These are phyloP conservation scores for Melanotaenia nigrans DNA, from an alignment of 2,797 vertebrate genomes.

Conservation along the genomic window DNA sequence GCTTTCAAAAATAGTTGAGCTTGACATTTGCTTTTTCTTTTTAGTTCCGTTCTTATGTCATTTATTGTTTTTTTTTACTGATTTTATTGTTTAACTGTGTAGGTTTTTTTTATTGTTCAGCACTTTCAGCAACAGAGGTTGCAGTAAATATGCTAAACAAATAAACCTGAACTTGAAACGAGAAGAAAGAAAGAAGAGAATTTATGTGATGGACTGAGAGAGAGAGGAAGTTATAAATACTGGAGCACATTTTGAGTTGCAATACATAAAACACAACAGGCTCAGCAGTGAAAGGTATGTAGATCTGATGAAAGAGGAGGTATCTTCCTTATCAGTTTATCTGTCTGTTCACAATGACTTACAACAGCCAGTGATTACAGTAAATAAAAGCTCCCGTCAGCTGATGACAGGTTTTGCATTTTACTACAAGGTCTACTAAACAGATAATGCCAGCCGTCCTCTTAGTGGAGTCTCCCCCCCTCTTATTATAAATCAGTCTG, in stretches of 20 bases:
- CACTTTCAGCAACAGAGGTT: too few species aligned
- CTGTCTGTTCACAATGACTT: conserved; percentile 19
- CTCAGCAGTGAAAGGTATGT: background rate
- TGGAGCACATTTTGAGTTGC: background rate
- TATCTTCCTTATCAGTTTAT: conserved; percentile 23
- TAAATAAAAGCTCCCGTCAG: conserved; percentile 34
- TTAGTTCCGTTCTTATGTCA: too few species aligned
- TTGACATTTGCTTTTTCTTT: too few species aligned
- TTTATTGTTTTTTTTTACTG: too few species aligned
- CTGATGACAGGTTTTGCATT: conserved; percentile 45
- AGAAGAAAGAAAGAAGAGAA: background rate
- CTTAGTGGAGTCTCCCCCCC: conserved; percentile 11
- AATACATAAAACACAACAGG: background rate
- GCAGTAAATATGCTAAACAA: too few species aligned
- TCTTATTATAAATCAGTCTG: conserved; percentile 41
- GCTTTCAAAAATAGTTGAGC: too few species aligned
- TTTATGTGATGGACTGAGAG: conserved; percentile 10
- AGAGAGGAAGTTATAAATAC: conserved; percentile 18
- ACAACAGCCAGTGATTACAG: conserved; percentile 37
- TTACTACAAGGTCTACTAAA: conserved; percentile 24
- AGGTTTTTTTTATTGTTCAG: too few species aligned
- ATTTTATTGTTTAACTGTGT: too few species aligned
- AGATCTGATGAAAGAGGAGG: background rate
- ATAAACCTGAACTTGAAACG: background rate
- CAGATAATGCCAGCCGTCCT: conserved; percentile 36